phyloP scores from a whole-genome alignment of 2,797 vertebrate genomes.

The Petrocephalus sullivani region DNA sequence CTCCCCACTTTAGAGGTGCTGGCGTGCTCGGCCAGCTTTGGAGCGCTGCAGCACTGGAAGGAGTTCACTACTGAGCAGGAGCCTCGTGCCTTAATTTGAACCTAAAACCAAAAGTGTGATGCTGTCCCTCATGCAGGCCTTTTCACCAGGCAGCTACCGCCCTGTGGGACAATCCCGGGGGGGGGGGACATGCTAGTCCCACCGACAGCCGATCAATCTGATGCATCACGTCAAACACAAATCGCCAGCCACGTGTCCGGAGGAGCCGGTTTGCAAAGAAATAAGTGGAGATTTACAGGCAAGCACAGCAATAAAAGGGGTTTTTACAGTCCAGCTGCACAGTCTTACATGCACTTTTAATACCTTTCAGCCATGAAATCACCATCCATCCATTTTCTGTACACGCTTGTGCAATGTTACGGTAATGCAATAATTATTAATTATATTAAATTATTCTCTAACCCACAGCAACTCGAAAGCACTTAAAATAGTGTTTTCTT shows the following conservation, averaged over 20 bases:
- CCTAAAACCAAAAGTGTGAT: no score
- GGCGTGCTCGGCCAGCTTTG: neutral
- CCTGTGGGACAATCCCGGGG: no score
- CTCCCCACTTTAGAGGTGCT: neutral
- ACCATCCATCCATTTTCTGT: neutral
- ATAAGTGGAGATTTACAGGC: neutral
- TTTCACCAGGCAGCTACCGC: no score
- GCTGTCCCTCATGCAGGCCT: no score
- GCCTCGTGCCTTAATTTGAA: no score
- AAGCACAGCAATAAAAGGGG: neutral
- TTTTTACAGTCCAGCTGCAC: neutral
- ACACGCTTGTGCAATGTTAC: neutral
- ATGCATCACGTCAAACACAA: neutral
- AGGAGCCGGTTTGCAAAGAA: neutral
- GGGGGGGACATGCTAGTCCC: neutral
- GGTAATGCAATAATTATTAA: neutral
- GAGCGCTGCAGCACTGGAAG: no score
- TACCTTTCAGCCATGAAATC: neutral
- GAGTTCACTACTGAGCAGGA: no score
- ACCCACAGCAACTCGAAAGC: neutral
- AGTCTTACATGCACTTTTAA: neutral
- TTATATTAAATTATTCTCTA: neutral
- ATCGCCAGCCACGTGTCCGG: neutral
- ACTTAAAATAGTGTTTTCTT: neutral
- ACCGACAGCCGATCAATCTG: neutral